A percentile compares a stretch with the other conserved stretches of the same genome.
These are phyloP conservation scores for Nesometra sesokonis DNA, from an alignment of 35 echinoderm and acorn worm species.

Conservation along the genomic window DNA sequence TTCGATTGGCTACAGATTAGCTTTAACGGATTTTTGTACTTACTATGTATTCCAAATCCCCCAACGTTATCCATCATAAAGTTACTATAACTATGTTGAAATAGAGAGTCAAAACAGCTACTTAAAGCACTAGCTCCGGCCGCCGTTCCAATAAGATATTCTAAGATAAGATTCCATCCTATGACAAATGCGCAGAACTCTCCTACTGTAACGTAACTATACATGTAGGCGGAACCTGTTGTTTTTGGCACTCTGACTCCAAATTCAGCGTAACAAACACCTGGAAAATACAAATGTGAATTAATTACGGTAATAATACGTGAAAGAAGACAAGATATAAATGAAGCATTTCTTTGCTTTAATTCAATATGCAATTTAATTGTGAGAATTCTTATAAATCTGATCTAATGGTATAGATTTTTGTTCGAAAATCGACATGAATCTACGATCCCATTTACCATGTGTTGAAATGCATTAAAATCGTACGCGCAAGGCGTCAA, in stretches of 20 bases:
- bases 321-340: too few relatives aligned
- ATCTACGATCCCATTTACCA: too few relatives aligned
- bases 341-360: too few relatives aligned
- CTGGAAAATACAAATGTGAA: slow-evolving; percentile 30
- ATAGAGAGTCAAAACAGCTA: slow-evolving; percentile 79
- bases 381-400: too few relatives aligned
- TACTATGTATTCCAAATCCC: slow-evolving; percentile 92
- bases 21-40: background rate
- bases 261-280: slow-evolving; percentile 98
- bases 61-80: slow-evolving; percentile 96
- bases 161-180: slow-evolving; percentile 95
- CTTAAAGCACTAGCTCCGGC: slow-evolving; percentile 90
- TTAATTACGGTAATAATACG: background rate
- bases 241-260: slow-evolving; percentile 92
- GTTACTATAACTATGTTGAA: slow-evolving; percentile 62
- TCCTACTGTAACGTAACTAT: slow-evolving; percentile 99
- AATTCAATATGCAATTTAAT: too few relatives aligned
- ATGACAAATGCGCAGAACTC: slow-evolving; percentile 91
- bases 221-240: slow-evolving; percentile 92
- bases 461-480: too few relatives aligned
- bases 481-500: too few relatives aligned
- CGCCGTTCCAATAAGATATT: slow-evolving; percentile 93
- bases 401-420: too few relatives aligned
- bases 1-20: too few relatives aligned
- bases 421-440: too few relatives aligned